These are phyloP conservation scores for Telenomus remus DNA, from an alignment of 1,140 invertebrate genomes.

Conservation along the genomic window DNA sequence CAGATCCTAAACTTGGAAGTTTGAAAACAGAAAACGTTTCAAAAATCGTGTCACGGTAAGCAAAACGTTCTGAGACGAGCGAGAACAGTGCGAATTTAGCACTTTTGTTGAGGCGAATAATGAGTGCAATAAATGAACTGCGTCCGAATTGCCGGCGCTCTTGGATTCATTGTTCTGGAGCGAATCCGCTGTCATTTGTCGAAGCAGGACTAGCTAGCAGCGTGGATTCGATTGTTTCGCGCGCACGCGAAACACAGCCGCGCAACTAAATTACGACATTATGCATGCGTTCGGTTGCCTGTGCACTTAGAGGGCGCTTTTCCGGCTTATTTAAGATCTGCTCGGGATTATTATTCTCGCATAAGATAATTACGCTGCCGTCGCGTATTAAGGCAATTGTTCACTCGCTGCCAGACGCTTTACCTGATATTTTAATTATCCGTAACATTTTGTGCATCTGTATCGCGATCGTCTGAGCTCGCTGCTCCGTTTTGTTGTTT, in stretches of 20 bases:
- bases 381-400: conserved; percentile 42
- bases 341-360: conserved; percentile 35
- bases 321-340: conserved; percentile 49
- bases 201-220: conserved; percentile 9
- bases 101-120: conserved; percentile 9
- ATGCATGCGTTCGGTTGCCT: conserved; percentile 31
- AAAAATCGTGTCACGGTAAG: too few species aligned
- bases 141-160: conserved; percentile 27
- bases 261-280: conserved; percentile 37
- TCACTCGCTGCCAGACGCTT: conserved; percentile 18
- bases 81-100: too few species aligned
- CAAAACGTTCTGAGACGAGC: too few species aligned
- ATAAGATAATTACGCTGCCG: conserved; percentile 34
- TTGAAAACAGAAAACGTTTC: too few species aligned
- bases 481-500: background rate
- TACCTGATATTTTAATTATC: conserved; percentile 34
- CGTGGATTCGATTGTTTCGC: conserved; percentile 33
- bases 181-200: conserved; percentile 33
- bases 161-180: conserved; percentile 38
- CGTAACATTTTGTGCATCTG: conserved; percentile 3
- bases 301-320: conserved; percentile 35
- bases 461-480: background rate
- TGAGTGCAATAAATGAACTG: conserved; percentile 43
- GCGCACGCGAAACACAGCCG: conserved; percentile 21
- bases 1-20: too few species aligned